A percentile compares a stretch with the other conserved stretches of the same genome.
Conservation (phyloP, 2,888 invertebrate genomes). For the Mellilla xanthometata region DNA sequence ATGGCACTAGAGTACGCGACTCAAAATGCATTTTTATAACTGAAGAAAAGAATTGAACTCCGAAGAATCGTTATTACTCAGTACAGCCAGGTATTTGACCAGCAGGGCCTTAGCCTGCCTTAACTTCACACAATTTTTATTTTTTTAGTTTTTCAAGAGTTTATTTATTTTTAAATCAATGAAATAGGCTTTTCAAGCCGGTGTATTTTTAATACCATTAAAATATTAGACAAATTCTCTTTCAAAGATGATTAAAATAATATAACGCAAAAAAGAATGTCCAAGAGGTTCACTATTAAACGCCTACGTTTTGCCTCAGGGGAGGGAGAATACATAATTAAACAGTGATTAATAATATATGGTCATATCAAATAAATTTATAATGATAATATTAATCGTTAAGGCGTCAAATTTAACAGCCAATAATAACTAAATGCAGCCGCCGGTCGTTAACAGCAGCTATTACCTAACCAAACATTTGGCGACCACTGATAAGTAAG, state of each 20-base stretch:
- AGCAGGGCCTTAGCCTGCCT: too few species aligned
- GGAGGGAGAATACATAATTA: conserved; percentile 36
- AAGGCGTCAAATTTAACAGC: conserved; percentile 61
- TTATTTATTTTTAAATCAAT: too few species aligned
- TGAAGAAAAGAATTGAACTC: too few species aligned
- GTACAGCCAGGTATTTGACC: too few species aligned
- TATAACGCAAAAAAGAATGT: conserved; percentile 10
- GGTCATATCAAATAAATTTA: conserved; percentile 46
- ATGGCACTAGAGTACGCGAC: too few species aligned
- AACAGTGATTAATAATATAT: conserved; percentile 34
- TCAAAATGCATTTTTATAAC: too few species aligned
- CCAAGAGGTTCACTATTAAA: too few species aligned
- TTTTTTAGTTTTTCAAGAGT: too few species aligned
- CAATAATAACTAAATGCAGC: conserved; percentile 56
- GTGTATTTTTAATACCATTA: too few species aligned
- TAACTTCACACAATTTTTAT: too few species aligned
- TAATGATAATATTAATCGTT: conserved; percentile 61
- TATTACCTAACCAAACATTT: conserved; percentile 77
- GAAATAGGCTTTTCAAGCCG: too few species aligned
- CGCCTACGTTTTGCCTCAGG: conserved; percentile 12
- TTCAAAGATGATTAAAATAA: conserved; percentile 2
- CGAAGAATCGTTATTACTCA: too few species aligned
- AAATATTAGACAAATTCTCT: neutral
- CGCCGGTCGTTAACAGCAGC: conserved; percentile 43
- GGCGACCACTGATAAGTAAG: conserved; percentile 64